Conservation (phyloP, 2,888 invertebrate genomes). For the Dinocampus coccinellae region DNA sequence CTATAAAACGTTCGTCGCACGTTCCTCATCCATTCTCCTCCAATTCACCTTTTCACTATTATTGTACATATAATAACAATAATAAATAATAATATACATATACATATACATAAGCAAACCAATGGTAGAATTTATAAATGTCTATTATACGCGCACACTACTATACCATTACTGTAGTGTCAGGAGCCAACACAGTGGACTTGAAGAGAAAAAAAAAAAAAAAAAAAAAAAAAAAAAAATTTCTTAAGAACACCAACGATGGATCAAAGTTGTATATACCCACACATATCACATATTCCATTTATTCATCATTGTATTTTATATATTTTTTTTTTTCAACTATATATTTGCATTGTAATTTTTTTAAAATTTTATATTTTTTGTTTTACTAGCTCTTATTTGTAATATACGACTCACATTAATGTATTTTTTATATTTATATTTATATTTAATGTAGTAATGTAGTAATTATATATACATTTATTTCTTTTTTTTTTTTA, state of each 20-base stretch:
- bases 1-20: neutral
- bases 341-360: no score
- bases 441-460: neutral
- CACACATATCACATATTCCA: no score
- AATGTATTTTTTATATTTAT: no score
- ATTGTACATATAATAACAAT: slow-evolving; percentile 4
- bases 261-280: neutral
- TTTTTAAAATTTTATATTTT: no score
- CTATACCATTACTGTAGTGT: slow-evolving; percentile 13
- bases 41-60: slow-evolving; percentile 19
- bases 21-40: slow-evolving; percentile 17
- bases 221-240: no score
- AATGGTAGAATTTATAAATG: slow-evolving; percentile 22
- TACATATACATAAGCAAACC: slow-evolving; percentile 4
- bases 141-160: slow-evolving; percentile 19
- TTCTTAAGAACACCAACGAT: slow-evolving; percentile 16
- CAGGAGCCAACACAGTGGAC: slow-evolving; percentile 12
- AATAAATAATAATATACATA: slow-evolving; percentile 10
- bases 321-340: no score
- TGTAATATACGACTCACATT: no score
- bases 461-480: no score
- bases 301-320: no score
- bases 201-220: neutral
- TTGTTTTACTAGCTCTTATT: no score
- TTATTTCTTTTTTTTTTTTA: no score